A percentile compares a stretch with the other conserved stretches of the same genome.
phyloP scores from a whole-genome alignment of 1,140 invertebrate species.

The Agrilus planipennis region DNA sequence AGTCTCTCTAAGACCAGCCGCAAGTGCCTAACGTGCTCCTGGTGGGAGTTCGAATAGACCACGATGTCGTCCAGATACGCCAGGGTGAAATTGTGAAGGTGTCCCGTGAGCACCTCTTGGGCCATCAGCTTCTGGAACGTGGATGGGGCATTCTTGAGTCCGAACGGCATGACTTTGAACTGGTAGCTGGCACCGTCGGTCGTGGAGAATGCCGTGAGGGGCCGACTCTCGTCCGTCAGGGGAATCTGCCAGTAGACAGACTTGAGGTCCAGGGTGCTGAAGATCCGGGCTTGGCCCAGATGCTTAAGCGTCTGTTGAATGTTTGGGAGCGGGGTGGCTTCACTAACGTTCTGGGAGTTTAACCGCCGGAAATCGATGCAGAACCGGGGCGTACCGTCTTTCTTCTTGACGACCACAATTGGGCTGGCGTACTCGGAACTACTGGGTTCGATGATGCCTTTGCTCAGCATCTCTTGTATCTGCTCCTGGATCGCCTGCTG shows the following conservation, averaged over 20 bases:
- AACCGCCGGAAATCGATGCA: too few species aligned
- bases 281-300: too few species aligned
- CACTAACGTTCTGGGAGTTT: too few species aligned
- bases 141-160: constrained; percentile 29
- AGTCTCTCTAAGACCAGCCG: constrained; percentile 2
- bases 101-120: constrained; percentile 13
- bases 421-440: too few species aligned
- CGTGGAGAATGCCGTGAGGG: constrained; percentile 35
- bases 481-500: too few species aligned
- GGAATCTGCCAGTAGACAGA: constrained; percentile 25
- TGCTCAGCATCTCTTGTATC: too few species aligned
- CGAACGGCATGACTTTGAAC: constrained; percentile 35
- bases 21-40: constrained; percentile 9
- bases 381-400: too few species aligned
- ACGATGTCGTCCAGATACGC: constrained; percentile 13
- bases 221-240: constrained; percentile 14
- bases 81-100: constrained; percentile 9
- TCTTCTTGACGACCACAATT: too few species aligned
- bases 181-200: constrained; percentile 29
- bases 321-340: too few species aligned
- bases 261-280: constrained; percentile 21
- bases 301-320: too few species aligned
- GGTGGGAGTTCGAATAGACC: not conserved
- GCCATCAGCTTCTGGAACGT: constrained; percentile 22
- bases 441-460: too few species aligned